These are phyloP conservation scores for Eutolmus rufibarbis DNA, from an alignment of 2,888 invertebrate genomes.

Conservation along the genomic window DNA sequence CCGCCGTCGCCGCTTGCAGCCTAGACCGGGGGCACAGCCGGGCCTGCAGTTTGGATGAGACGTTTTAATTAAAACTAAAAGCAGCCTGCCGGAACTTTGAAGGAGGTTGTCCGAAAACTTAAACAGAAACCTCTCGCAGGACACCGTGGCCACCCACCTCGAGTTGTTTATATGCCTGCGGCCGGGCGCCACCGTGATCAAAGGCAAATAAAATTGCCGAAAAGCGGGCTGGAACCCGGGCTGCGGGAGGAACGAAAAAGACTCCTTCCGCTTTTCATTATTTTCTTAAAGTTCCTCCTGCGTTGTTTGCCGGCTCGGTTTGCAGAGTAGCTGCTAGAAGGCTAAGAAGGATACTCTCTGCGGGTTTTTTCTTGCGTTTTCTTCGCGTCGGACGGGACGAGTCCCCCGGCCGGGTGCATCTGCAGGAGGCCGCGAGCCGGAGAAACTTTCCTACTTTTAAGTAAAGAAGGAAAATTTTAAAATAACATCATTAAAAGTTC, in stretches of 20 bases:
- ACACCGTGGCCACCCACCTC: background rate
- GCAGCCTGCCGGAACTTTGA: background rate
- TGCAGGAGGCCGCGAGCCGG: background rate
- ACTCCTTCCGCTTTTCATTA: background rate
- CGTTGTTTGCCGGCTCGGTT: slow-evolving; percentile 11
- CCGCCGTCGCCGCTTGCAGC: background rate
- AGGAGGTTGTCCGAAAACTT: background rate
- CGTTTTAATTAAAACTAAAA: slow-evolving; percentile 4
- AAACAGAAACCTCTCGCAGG: background rate
- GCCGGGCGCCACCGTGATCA: slow-evolving; percentile 8
- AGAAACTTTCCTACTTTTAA: slow-evolving; percentile 27
- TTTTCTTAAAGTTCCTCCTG: background rate
- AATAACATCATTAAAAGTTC: slow-evolving; percentile 49
- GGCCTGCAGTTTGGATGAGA: background rate
- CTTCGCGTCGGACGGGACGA: background rate
- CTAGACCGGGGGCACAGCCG: background rate
- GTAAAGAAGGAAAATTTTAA: slow-evolving; percentile 41
- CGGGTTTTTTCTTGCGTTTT: background rate
- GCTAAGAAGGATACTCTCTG: background rate
- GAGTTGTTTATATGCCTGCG: background rate
- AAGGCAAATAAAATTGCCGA: slow-evolving; percentile 14
- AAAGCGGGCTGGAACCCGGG: background rate
- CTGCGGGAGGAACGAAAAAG: background rate
- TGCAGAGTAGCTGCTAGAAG: background rate
- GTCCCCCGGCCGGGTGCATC: background rate